Conservation (phyloP, 2,888 invertebrate species). For the Lasioglossum morio region DNA sequence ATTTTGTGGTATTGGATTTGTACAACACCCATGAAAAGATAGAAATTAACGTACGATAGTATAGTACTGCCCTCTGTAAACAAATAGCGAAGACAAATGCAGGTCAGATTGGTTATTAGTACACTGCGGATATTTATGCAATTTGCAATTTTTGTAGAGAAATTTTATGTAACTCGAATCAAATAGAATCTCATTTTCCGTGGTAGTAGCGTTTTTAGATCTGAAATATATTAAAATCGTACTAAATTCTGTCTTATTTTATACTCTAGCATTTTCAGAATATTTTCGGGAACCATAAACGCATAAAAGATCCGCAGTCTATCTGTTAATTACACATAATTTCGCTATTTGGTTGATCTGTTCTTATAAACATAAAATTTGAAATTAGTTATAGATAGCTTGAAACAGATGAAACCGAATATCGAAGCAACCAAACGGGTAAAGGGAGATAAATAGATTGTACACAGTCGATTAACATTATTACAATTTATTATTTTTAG, state of each 20-base stretch:
- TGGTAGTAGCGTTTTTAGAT: too few species aligned
- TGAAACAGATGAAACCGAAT: constrained; percentile 25
- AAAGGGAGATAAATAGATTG: constrained; percentile 46
- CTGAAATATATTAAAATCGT: too few species aligned
- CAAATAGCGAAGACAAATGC: not conserved
- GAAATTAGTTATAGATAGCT: constrained; percentile 25
- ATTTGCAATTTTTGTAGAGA: too few species aligned
- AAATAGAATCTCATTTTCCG: too few species aligned
- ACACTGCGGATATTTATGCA: too few species aligned
- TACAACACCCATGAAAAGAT: constrained; percentile 36
- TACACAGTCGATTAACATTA: constrained; percentile 70
- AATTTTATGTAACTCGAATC: too few species aligned
- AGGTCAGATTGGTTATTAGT: not conserved
- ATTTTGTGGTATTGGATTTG: constrained; percentile 8
- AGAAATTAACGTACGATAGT: constrained; percentile 30
- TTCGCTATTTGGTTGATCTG: not conserved
- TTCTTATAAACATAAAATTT: constrained; percentile 29
- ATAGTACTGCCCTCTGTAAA: constrained; percentile 13
- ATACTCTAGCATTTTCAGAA: too few species aligned
- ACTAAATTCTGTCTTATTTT: too few species aligned
- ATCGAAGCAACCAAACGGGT: constrained; percentile 35
- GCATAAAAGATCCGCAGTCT: too few species aligned
- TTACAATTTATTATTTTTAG: constrained; percentile 82
- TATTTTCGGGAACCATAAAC: too few species aligned
- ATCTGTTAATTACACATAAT: not conserved